Evolutionary conservation across 2,797 vertebrate species (phyloP), one percentile per base, ranked within the genome.

Genomic region (Microctenopoma lineatum): DNA sequence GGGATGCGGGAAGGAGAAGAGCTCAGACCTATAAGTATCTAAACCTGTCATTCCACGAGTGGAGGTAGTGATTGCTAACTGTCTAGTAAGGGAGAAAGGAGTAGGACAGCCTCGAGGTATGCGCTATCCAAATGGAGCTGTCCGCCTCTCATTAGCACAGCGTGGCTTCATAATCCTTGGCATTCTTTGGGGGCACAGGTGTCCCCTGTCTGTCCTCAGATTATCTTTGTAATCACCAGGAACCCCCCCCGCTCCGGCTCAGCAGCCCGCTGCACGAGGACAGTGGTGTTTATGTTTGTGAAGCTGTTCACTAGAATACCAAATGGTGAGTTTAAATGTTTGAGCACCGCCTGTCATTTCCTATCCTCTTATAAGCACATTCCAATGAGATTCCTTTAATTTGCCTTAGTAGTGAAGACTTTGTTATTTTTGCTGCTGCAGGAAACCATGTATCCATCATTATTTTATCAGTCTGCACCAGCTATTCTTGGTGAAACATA

Each of bases 161-260:
- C 65, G 45, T 86, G 88, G 89, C 66, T 82, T 71, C 7, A 8
- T 95, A 94, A 95, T 93, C 93, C 90, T 54, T 34, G 45, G 69
- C 81, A 59, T 86, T 89, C 83, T 86, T 85, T 67, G 82, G 89
- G 86, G 84, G 86, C 86, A 88, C 92, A 94, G 94, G 92, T 95
- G 94, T 93, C 93, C 90, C 80, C 85, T 36, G 89, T 94, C 92
- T 94, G 92, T 91, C 90, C 89, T 77, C 73, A 92, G 93, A 94
- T 94, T 93, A 94, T 56, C 32, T 83, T 59, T 86, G 83, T 94
- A 94, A 94, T 94, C 93, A 87, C 59, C 70, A 38, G 62, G 79
- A 85, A 21, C 21, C n/a, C 86, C 84, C 85, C 89, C 84, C 41
- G 56, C 79, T 79, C 63, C 11, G 38, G 52, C 77, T 79, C 70